phyloP scores from a whole-genome alignment of 2,888 invertebrate species.

The Metallyticus violacea region DNA sequence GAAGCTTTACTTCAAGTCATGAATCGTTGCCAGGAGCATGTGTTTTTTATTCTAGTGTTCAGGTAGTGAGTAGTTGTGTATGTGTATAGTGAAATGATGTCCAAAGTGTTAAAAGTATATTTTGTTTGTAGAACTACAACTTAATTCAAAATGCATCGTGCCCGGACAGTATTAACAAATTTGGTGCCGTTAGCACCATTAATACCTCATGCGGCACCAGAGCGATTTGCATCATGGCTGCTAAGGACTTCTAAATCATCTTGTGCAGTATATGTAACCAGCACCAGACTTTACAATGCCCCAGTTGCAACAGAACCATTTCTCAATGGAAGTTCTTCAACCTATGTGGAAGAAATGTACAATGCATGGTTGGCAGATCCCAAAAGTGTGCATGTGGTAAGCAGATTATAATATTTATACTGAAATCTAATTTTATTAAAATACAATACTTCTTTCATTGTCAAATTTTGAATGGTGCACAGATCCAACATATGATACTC shows the following conservation, averaged over 20 bases:
- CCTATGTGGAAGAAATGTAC: constrained; percentile 99
- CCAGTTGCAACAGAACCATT: constrained; percentile 84
- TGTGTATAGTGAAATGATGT: background rate
- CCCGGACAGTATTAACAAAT: constrained; percentile 67
- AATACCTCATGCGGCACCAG: constrained; percentile 46
- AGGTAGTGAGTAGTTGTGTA: background rate
- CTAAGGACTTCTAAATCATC: constrained; percentile 41
- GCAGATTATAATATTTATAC: no score
- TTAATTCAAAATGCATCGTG: constrained; percentile 69
- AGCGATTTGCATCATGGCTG: constrained; percentile 79
- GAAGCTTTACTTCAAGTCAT: background rate
- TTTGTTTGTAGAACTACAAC: constrained; percentile 3
- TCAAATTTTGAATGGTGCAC: no score
- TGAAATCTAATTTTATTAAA: no score
- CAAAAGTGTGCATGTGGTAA: constrained; percentile 90
- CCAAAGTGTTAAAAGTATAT: background rate
- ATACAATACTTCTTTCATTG: no score
- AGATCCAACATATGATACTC: no score
- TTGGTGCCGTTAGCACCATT: constrained; percentile 59
- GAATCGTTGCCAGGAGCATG: background rate
- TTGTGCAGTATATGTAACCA: constrained; percentile 36
- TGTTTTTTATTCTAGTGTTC: background rate
- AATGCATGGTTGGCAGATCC: constrained; percentile 94
- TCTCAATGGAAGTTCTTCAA: constrained; percentile 91
- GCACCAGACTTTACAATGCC: constrained; percentile 53